Evolutionary conservation across 35 echinoderm and acorn worm genomes (phyloP).

Genomic region (Heliocidaris tuberculata): DNA sequence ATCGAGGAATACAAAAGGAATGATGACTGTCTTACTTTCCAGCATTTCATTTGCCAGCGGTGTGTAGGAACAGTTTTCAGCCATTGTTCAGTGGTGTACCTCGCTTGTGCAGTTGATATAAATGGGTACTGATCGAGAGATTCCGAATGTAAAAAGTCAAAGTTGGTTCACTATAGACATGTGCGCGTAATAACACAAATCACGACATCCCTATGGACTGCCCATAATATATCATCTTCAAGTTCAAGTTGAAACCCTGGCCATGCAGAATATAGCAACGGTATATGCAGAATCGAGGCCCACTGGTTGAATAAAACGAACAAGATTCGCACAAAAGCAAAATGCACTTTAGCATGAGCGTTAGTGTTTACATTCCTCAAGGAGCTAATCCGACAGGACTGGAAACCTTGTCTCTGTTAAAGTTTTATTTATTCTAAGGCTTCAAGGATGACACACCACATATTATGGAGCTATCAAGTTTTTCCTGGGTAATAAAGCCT

Average conservation of each 20-base stretch:
- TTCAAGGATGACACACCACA: neutral
- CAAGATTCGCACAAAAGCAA: too few relatives aligned
- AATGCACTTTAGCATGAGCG: neutral
- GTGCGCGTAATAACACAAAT: neutral
- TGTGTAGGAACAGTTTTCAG: neutral
- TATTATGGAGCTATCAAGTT: too few relatives aligned
- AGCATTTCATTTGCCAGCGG: constrained; percentile 19
- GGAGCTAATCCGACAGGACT: neutral
- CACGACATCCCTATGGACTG: neutral
- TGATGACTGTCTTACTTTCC: neutral
- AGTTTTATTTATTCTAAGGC: neutral
- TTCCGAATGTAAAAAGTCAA: neutral
- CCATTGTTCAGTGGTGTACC: neutral
- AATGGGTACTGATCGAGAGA: neutral
- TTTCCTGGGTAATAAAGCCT: too few relatives aligned
- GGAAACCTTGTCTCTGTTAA: neutral
- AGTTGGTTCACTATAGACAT: neutral
- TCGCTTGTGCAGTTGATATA: neutral
- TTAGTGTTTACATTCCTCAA: neutral
- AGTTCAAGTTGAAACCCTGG: neutral
- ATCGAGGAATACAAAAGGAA: neutral
- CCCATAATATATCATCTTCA: neutral
- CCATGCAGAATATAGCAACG: neutral
- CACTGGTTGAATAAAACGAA: neutral
- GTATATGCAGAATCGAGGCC: neutral